Conservation (phyloP, 1,140 invertebrate genomes). For the Trypoxylus dichotomus region DNA sequence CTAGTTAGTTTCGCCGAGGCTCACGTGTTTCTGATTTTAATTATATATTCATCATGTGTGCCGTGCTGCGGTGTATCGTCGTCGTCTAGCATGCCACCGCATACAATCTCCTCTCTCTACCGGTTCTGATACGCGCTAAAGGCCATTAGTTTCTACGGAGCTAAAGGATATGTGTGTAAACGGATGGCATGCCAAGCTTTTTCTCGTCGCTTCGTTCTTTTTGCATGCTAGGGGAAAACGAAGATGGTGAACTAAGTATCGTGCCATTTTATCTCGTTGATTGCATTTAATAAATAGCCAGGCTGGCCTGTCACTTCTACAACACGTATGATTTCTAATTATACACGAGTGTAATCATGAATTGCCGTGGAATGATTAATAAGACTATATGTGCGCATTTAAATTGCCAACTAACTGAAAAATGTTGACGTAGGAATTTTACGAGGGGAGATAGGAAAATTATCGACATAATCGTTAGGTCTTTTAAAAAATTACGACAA, state of each 20-base stretch:
- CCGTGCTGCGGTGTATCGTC: background rate
- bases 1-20: constrained; percentile 31
- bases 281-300: constrained; percentile 14
- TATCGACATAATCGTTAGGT: background rate
- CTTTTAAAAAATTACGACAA: no score
- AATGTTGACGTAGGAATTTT: background rate
- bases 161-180: background rate
- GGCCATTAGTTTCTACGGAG: background rate
- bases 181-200: background rate
- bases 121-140: background rate
- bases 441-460: background rate
- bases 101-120: background rate
- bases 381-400: background rate
- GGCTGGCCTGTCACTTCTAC: background rate
- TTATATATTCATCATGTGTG: constrained; percentile 20
- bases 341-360: background rate
- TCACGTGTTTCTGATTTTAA: constrained; percentile 23
- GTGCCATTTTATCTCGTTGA: background rate
- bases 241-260: background rate
- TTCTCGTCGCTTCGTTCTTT: background rate
- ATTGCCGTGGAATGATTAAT: background rate
- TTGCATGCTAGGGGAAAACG: background rate
- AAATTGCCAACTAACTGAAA: background rate
- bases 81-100: background rate
- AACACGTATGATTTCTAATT: constrained; percentile 1